phyloP scores from a whole-genome alignment of 2,113 vertebrate genomes.

The Passer domesticus region DNA sequence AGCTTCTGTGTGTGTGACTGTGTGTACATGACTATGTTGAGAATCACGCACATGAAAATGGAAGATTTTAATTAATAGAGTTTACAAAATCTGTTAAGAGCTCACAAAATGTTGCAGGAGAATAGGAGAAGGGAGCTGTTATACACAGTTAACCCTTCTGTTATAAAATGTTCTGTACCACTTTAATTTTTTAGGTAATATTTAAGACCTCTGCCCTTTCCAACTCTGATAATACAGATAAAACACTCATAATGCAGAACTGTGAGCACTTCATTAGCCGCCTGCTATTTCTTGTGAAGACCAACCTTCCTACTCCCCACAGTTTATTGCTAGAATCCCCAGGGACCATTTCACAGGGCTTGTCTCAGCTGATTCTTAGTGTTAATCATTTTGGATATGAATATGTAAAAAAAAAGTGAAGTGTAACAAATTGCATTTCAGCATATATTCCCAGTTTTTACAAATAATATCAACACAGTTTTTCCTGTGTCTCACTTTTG shows the following conservation, averaged over 20 bases:
- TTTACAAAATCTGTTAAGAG: background rate
- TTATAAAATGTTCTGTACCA: background rate
- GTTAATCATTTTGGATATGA: background rate
- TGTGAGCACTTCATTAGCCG: background rate
- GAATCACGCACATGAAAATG: background rate
- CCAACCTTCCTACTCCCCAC: background rate
- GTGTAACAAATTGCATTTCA: background rate
- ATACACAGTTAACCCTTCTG: background rate
- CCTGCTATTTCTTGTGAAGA: background rate
- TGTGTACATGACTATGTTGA: background rate
- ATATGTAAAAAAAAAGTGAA: background rate
- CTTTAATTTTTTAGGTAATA: background rate
- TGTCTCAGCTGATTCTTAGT: background rate
- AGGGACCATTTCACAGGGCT: background rate
- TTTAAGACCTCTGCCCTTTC: background rate
- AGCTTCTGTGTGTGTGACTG: background rate
- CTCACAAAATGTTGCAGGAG: background rate
- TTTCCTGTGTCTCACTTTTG: background rate
- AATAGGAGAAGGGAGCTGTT: background rate
- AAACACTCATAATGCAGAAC: background rate
- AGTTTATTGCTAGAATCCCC: background rate
- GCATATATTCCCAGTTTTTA: background rate
- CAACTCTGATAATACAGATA: background rate
- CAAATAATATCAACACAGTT: background rate
- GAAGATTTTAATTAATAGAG: background rate